A percentile compares a stretch with the other conserved stretches of the same genome.
Evolutionary conservation across 2,888 invertebrate genomes (phyloP).

Genomic region (Agriopis marginaria): DNA sequence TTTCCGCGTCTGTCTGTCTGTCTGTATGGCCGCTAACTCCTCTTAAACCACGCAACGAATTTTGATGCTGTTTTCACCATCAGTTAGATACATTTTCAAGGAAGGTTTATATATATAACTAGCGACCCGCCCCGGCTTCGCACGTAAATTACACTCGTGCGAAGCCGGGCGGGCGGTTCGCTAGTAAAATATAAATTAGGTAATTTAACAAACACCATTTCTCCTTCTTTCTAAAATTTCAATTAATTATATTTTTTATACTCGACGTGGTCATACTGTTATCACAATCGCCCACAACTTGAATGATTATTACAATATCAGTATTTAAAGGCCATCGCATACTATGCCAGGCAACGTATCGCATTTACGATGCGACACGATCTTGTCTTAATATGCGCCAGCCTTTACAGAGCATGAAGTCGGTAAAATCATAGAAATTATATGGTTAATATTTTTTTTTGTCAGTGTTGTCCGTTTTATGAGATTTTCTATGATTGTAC

Average conservation of each 20-base stretch:
- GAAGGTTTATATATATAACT: no score
- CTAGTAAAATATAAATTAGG: no score
- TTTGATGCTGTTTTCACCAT: no score
- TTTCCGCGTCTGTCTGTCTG: no score
- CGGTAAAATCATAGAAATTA: background rate
- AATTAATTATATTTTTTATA: background rate
- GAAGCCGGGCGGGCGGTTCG: no score
- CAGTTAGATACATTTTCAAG: no score
- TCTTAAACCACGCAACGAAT: no score
- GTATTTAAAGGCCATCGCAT: background rate
- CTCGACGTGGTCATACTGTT: slow-evolving; percentile 14
- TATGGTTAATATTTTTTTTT: background rate
- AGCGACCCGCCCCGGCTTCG: no score
- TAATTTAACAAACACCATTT: background rate
- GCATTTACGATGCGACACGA: background rate
- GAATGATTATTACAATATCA: slow-evolving; percentile 6
- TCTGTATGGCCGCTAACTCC: no score
- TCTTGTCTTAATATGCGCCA: background rate
- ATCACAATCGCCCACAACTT: slow-evolving; percentile 17
- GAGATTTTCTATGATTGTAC: background rate
- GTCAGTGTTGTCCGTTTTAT: background rate
- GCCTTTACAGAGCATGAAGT: background rate
- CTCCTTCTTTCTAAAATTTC: background rate
- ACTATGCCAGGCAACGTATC: background rate
- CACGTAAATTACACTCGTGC: no score